Evolutionary conservation across 2,797 vertebrate genomes (phyloP).

Genomic region (Pangasius sanitwongsei): DNA sequence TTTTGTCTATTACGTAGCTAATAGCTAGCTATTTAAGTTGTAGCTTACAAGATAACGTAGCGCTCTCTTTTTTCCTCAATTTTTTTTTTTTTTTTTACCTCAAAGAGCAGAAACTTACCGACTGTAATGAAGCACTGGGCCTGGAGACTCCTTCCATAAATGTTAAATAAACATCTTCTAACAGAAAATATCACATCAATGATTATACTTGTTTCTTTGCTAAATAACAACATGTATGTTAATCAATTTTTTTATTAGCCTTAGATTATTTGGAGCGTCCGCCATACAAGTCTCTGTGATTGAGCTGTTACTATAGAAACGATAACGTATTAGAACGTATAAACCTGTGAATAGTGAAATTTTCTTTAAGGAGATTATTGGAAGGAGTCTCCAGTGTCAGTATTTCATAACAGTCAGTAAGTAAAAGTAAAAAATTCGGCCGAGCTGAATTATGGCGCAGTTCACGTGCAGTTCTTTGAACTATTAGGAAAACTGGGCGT

Average conservation of each 20-base stretch:
- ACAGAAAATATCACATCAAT: no score
- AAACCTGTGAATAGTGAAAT: background rate
- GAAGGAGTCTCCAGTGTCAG: background rate
- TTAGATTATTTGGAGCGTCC: background rate
- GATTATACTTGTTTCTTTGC: background rate
- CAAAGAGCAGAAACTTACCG: no score
- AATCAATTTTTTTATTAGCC: background rate
- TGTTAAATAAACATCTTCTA: no score
- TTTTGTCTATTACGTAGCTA: no score
- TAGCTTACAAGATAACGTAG: no score
- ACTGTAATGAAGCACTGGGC: no score
- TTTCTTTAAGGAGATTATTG: background rate
- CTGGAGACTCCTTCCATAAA: no score
- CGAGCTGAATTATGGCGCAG: background rate
- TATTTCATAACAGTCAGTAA: background rate
- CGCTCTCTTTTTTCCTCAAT: no score
- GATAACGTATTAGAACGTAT: background rate
- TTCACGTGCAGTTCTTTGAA: background rate
- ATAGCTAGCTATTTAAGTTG: no score
- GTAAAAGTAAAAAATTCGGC: background rate
- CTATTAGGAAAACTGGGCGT: background rate
- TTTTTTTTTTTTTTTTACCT: no score
- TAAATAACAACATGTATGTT: background rate
- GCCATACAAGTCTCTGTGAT: background rate
- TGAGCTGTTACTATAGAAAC: background rate